phyloP scores from a whole-genome alignment of 2,113 vertebrate species.

The Conger conger region DNA sequence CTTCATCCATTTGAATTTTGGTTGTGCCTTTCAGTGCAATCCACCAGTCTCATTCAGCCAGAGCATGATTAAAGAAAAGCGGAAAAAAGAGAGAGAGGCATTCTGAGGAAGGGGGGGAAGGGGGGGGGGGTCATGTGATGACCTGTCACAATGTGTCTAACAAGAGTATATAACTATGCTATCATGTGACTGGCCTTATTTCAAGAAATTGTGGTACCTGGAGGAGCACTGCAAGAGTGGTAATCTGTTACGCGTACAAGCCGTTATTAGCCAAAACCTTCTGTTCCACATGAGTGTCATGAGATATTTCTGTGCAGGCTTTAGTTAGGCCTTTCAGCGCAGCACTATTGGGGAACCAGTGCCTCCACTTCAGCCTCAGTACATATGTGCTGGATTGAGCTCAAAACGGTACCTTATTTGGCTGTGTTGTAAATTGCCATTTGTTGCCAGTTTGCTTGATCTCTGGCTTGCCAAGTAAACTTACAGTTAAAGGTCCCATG shows the following conservation, averaged over 20 bases:
- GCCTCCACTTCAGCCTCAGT: neutral
- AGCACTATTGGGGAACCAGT: neutral
- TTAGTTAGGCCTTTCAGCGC: neutral
- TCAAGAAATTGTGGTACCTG: neutral
- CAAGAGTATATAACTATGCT: neutral
- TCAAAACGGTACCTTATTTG: neutral
- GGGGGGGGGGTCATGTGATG: neutral
- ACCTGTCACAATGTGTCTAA: neutral
- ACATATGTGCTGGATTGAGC: neutral
- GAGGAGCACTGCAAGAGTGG: neutral
- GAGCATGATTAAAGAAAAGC: too few relatives aligned
- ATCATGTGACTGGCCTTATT: neutral
- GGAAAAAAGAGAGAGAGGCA: too few relatives aligned
- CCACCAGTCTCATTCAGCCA: too few relatives aligned
- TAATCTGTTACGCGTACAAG: neutral
- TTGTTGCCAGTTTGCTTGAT: neutral
- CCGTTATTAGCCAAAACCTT: neutral
- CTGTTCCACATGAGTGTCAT: slow-evolving; percentile 3
- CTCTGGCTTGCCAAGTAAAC: too few relatives aligned
- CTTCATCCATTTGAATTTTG: neutral
- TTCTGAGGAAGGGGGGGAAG: neutral
- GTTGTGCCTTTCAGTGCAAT: too few relatives aligned
- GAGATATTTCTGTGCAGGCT: neutral
- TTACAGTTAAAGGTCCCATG: too few relatives aligned
- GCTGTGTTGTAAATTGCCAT: neutral